These are phyloP conservation scores for Stigmatopora nigra DNA, from an alignment of 2,113 vertebrate genomes.

Conservation along the genomic window DNA sequence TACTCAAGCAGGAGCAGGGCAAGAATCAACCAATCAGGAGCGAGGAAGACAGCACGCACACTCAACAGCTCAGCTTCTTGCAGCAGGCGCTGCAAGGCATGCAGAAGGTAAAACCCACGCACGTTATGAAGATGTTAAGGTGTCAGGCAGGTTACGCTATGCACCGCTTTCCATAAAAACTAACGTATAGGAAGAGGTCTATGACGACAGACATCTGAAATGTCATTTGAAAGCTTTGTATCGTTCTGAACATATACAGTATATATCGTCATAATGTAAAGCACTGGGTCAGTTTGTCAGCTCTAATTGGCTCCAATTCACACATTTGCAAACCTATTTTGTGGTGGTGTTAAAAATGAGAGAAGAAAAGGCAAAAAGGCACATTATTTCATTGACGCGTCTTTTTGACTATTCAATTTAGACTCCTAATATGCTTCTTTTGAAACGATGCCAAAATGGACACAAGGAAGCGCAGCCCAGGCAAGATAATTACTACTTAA, in stretches of 20 bases:
- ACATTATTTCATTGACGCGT: neutral
- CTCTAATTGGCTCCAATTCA: no score
- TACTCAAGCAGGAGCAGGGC: slow-evolving; percentile 90
- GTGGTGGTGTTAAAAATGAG: neutral
- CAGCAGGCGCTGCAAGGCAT: slow-evolving; percentile 94
- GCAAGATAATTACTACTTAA: neutral
- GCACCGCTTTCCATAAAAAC: neutral
- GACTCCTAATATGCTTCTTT: neutral
- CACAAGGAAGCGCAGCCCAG: neutral
- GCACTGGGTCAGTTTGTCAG: no score
- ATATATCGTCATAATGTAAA: no score
- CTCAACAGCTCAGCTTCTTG: slow-evolving; percentile 88
- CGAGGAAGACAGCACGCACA: slow-evolving; percentile 82
- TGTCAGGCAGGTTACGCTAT: neutral
- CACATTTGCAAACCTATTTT: no score
- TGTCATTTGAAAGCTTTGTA: no score
- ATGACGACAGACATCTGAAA: no score
- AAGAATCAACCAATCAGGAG: slow-evolving; percentile 70
- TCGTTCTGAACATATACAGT: no score
- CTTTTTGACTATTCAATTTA: neutral
- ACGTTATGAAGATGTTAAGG: no score
- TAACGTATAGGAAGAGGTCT: no score
- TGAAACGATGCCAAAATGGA: neutral
- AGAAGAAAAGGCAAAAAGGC: neutral
- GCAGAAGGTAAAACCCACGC: slow-evolving; percentile 79